These are phyloP conservation scores for Pogona vitticeps DNA, from an alignment of 2,113 vertebrate genomes.

Conservation along the genomic window DNA sequence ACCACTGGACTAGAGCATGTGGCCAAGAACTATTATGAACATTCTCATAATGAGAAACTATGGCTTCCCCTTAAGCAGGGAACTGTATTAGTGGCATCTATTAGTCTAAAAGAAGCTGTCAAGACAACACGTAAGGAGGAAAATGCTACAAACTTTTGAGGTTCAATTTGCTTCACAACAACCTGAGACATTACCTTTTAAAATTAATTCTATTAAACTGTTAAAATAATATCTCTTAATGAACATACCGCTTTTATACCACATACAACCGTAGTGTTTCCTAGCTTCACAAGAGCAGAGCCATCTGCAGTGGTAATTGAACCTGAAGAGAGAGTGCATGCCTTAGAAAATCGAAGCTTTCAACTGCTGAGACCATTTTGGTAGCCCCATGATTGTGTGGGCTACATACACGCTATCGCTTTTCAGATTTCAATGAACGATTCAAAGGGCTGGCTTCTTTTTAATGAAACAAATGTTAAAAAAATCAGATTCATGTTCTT, in stretches of 20 bases:
- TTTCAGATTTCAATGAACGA: neutral
- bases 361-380: neutral
- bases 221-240: neutral
- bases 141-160: neutral
- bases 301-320: constrained; percentile 96
- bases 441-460: neutral
- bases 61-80: neutral
- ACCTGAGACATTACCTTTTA: neutral
- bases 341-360: constrained; percentile 7
- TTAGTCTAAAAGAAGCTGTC: neutral
- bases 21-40: neutral
- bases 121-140: neutral
- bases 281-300: constrained; percentile 93
- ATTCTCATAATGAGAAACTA: neutral
- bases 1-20: neutral
- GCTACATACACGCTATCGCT: neutral
- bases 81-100: neutral
- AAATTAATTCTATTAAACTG: neutral
- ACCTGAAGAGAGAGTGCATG: constrained; percentile 72
- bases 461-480: too few species aligned
- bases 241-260: constrained; percentile 92
- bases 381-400: neutral
- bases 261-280: constrained; percentile 94
- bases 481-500: too few species aligned
- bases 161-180: neutral